Evolutionary conservation across 2,797 vertebrate genomes (phyloP), one percentile per base, ranked within the genome.

Genomic region (Pagetopsis macropterus): DNA sequence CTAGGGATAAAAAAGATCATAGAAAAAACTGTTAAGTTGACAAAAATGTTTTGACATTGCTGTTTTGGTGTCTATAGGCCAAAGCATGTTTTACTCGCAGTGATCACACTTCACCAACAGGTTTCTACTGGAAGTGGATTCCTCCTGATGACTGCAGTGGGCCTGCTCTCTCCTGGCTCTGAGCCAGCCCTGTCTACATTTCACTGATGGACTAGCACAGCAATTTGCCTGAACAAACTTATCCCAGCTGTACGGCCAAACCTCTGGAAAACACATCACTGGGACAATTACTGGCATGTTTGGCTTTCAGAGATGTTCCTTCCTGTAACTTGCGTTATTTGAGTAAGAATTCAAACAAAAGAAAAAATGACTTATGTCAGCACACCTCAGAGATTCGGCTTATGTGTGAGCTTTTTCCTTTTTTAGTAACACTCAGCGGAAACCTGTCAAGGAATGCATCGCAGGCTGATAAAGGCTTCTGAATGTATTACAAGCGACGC

Each of bases 221-320:
- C 82, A 86, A 88, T 90, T 88, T 89, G 85, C 85, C 88, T 86
- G 89, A 91, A 87, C 90, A 92, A 91, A 91, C 88, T 67, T 31
- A 70, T 84, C 87, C 89, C 91, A 91, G 90, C 91, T 91, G 90
- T 78, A 56, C 14, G 0, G 71, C 65, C 31, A 43, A 76, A 81
- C 67, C 84, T 86, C 89, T 91, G 90, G 82, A 87, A 91, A 92
- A 89, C 48, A 27, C 81, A 89, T 90, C 87, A 81, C 75, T 59
- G 70, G 58, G 84, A 82, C 90, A 85, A 79, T 80, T 82, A 85
- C 82, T 82, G 87, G 85, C 88, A 86, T 84, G 90, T 91, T 87
- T 55, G 82, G 66, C 76, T 76, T 79, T 85, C 52, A 51, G 84
- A 70, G 79, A 72, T 76, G 68, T 67, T 86, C 55, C 77, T 91